Evolutionary conservation across 1,140 invertebrate genomes (phyloP), one percentile per base, ranked within the genome.

Genomic region (Mylabris phalerata): DNA sequence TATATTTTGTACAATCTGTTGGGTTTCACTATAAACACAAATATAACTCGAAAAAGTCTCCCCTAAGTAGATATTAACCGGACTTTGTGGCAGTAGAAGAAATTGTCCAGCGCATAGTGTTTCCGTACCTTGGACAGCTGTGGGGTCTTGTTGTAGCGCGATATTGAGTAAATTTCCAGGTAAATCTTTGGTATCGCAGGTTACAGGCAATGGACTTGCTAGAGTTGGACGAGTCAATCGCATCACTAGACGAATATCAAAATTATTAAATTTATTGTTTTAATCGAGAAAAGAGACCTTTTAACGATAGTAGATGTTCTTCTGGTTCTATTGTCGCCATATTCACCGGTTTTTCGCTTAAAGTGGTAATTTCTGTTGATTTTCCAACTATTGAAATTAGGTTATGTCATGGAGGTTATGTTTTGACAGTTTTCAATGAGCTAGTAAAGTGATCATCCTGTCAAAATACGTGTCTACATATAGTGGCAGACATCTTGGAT

Each of bases 41-140:
- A 99, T 86, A 72, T 97, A 98, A 74, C 95, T 94, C 1, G 95
- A 93, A 79, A 98, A 98, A 24, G 93, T 98, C 82, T 98, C 96
- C 13, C 97, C 97, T 19, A 85, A 69, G 66, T 84, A 85, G 63
- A 84, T 83, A 69, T 84, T 86, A 77, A 94, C 94, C 80, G 98
- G 97, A 75, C 91, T 95, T 80, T 98, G 94, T 41, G 96, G 95
- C 26, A 98, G 75, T 38, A 97, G 80, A 59, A 98, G 79, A 75
- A 95, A 92, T 65, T 95, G 88, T 13, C 92, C 92, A 55, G 91
- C 79, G 7, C 88, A 85, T 60, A 95, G 80, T 2, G 87, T 88
- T 77, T 93, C 89, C 68, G 92, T 81, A 47, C 88, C 88, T 59
- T 82, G 80, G 0, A 91, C 84, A 58, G 85, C 77, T 25, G 86